phyloP scores from a whole-genome alignment of 2,113 vertebrate species.

The Odocoileus virginianus region DNA sequence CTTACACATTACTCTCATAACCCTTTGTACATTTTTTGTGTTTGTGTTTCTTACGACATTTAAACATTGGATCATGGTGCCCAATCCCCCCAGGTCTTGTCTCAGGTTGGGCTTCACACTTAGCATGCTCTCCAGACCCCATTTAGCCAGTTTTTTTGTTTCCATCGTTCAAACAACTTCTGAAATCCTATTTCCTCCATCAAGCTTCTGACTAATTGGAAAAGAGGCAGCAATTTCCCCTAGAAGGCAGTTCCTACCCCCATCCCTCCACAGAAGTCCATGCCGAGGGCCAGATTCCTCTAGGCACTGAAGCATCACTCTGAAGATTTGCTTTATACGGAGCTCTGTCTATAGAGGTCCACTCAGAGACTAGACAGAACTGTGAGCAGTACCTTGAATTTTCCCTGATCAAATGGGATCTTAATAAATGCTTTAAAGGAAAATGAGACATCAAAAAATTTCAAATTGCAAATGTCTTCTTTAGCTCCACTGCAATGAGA shows the following conservation, averaged over 20 bases:
- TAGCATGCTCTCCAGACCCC: background rate
- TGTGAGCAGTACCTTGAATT: background rate
- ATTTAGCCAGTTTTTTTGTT: background rate
- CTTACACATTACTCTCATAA: background rate
- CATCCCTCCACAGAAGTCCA: background rate
- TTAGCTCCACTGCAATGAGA: background rate
- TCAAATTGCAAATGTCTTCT: background rate
- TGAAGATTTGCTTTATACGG: background rate
- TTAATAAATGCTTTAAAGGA: background rate
- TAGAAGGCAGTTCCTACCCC: background rate
- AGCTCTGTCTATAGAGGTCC: background rate
- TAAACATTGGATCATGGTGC: background rate
- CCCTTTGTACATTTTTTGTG: background rate
- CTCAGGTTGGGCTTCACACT: background rate
- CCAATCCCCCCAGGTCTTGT: background rate
- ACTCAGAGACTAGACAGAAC: background rate
- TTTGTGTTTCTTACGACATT: background rate
- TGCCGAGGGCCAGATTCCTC: background rate
- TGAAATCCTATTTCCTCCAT: slow-evolving; percentile 54
- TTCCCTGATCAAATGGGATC: background rate
- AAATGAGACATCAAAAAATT: background rate
- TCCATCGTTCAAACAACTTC: slow-evolving; percentile 38
- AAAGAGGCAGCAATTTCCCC: slow-evolving; percentile 52
- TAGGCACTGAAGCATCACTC: background rate
- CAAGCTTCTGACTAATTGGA: slow-evolving; percentile 46